A percentile compares a stretch with the other conserved stretches of the same genome.
Conservation (phyloP, 2,888 invertebrate species). For the Macrosiphum euphorbiae region DNA sequence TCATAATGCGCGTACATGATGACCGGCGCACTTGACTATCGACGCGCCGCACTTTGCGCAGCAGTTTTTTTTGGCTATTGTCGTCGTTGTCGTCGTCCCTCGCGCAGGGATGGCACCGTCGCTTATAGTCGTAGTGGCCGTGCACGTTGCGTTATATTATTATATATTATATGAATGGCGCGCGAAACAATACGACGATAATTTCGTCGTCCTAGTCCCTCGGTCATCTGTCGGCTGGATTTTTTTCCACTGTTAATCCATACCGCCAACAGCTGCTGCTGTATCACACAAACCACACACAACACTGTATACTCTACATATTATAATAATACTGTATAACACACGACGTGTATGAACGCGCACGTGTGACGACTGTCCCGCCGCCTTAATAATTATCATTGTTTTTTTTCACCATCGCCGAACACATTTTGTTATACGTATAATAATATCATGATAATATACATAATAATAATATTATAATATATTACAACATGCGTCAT, state of each 20-base stretch:
- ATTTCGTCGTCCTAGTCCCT: conserved; percentile 53
- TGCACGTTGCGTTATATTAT: neutral
- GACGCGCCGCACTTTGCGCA: conserved; percentile 23
- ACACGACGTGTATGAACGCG: neutral
- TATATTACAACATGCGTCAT: neutral
- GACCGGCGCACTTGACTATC: conserved; percentile 39
- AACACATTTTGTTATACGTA: conserved; percentile 23
- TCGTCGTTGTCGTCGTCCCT: neutral
- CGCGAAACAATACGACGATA: conserved; percentile 63
- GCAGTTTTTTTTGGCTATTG: conserved; percentile 36
- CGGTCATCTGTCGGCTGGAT: conserved; percentile 52
- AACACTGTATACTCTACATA: neutral
- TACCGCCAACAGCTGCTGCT: conserved; percentile 40
- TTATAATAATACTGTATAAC: neutral
- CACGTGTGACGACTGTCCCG: conserved; percentile 58
- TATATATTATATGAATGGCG: conserved; percentile 18
- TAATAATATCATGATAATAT: neutral
- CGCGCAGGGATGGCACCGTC: conserved; percentile 33
- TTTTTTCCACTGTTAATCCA: neutral
- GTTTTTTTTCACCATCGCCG: neutral
- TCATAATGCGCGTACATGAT: neutral
- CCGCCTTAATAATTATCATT: conserved; percentile 30
- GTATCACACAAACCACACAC: conserved; percentile 15
- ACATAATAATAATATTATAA: conserved; percentile 9
- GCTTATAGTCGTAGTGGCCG: neutral